Conservation (phyloP, 2,797 vertebrate genomes). For the Echeneis naucrates region DNA sequence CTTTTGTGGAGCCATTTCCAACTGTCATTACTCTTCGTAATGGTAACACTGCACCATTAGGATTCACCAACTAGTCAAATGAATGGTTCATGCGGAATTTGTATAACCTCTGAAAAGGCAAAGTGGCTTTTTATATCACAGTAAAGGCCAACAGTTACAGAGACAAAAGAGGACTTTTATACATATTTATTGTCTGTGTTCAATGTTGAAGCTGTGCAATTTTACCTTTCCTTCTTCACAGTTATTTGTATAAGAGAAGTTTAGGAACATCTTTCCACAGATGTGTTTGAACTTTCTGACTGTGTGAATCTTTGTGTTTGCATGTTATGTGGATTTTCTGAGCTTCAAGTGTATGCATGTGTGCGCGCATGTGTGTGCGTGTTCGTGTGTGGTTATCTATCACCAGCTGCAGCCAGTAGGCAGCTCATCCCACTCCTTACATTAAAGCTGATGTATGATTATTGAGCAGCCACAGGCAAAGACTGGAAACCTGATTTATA, state of each 20-base stretch:
- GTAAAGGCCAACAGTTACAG: conserved; percentile 62
- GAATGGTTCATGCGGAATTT: conserved; percentile 52
- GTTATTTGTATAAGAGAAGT: background rate
- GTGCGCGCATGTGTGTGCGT: background rate
- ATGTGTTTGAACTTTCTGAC: background rate
- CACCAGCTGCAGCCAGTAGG: conserved; percentile 62
- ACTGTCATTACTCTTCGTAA: conserved; percentile 67
- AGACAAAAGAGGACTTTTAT: conserved; percentile 45
- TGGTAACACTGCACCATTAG: conserved; percentile 67
- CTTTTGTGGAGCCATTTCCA: conserved; percentile 64
- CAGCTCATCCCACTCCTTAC: conserved; percentile 70
- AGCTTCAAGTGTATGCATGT: background rate
- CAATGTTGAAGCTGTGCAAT: background rate
- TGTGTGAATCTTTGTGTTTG: background rate
- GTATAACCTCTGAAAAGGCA: conserved; percentile 45
- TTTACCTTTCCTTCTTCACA: background rate
- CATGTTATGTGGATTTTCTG: conserved; percentile 6
- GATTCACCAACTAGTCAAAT: conserved; percentile 64
- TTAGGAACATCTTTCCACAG: background rate
- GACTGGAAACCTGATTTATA: conserved; percentile 72
- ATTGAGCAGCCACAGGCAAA: conserved; percentile 70
- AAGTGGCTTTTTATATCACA: conserved; percentile 50
- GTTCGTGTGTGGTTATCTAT: conserved; percentile 44
- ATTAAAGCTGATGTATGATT: conserved; percentile 75
- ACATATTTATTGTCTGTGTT: background rate